Base-by-base conservation (phyloP, 2,888 invertebrate genomes). In the Taenaris catops region DNA sequence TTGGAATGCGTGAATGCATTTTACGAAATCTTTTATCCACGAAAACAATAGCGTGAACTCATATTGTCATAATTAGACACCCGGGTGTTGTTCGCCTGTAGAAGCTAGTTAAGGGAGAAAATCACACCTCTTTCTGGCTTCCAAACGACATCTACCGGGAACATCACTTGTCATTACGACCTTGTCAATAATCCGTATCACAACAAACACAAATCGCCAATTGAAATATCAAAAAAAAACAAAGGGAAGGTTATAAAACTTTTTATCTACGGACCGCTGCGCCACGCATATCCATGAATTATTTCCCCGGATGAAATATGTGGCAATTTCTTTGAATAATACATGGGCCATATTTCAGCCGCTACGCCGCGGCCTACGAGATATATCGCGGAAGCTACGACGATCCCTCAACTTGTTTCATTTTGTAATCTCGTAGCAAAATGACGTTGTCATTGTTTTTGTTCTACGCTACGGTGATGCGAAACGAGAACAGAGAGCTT, bases 301-400 rank as follows among this genome's bases (percentile, higher is more conserved):
- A 86, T 83, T 84, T 76, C 65, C 76, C 69, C 67, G 74, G 81
- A 88, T 89, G 88, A 89, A 87, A 88, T 88, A 88, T 88, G 83
- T 81, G 81, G 87, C 88, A 88, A 88, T 88, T 87, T 83, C 84
- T 87, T 81, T 88, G 88, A 88, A 89, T 89, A 88, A 88, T 88
- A 88, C 88, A 89, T 88, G 83, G 79, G 67, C 78, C 75, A 87
- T 88, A 88, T 88, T 84, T 89, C 84, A 88, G 64, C 39, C 46
- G 55, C 55, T 49, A 48, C 55, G 48, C 53, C 68, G 58, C 62
- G 46, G 56, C 59, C 59, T 62, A 60, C 59, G 55, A 58, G 48
- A 52, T 49, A 48, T 51, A 49, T 53, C 38, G 38, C 43, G 61
- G 63, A 60, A 58, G 57, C 58, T 55, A 53, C 53, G 53, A 55